A percentile compares a stretch with the other conserved stretches of the same genome.
phyloP scores from a whole-genome alignment of 2,797 vertebrate genomes.

The Clarias pachynema region DNA sequence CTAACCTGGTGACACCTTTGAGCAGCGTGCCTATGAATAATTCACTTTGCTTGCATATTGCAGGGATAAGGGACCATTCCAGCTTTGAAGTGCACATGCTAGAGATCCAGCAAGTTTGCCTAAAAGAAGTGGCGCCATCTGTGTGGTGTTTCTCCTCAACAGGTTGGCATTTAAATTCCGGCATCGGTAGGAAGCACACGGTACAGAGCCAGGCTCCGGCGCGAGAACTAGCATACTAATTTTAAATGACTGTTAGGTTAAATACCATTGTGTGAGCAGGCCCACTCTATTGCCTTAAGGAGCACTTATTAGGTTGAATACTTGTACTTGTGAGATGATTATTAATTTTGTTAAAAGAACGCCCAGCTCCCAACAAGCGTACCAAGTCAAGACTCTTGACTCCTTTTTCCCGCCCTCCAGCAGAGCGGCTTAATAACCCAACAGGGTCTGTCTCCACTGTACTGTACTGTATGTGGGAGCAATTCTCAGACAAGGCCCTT shows the following conservation, averaged over 20 bases:
- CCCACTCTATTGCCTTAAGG: constrained; percentile 15
- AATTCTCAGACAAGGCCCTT: constrained; percentile 37
- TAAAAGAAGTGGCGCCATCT: constrained; percentile 2
- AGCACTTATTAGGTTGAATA: constrained; percentile 33
- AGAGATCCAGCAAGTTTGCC: neutral
- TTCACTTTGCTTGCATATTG: constrained; percentile 38
- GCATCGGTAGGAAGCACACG: neutral
- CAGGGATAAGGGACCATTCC: constrained; percentile 5
- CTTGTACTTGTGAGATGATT: constrained; percentile 21
- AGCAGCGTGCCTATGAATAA: constrained; percentile 44
- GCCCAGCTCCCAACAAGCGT: neutral
- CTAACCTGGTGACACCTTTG: constrained; percentile 43
- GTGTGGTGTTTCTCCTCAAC: neutral
- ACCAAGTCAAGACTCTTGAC: neutral
- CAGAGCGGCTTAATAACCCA: constrained; percentile 44
- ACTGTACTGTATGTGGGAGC: constrained; percentile 10
- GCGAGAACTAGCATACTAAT: constrained; percentile 24
- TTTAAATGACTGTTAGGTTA: constrained; percentile 21
- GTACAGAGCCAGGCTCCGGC: neutral
- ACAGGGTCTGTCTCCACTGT: neutral
- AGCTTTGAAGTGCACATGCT: constrained; percentile 2
- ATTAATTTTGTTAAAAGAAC: constrained; percentile 32
- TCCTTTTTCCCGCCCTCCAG: constrained; percentile 5
- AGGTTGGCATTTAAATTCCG: neutral
- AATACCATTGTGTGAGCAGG: constrained; percentile 16